A percentile compares a stretch with the other conserved stretches of the same genome.
These are phyloP conservation scores for Carollia perspicillata DNA, from an alignment of 2,113 vertebrate species.

Conservation along the genomic window DNA sequence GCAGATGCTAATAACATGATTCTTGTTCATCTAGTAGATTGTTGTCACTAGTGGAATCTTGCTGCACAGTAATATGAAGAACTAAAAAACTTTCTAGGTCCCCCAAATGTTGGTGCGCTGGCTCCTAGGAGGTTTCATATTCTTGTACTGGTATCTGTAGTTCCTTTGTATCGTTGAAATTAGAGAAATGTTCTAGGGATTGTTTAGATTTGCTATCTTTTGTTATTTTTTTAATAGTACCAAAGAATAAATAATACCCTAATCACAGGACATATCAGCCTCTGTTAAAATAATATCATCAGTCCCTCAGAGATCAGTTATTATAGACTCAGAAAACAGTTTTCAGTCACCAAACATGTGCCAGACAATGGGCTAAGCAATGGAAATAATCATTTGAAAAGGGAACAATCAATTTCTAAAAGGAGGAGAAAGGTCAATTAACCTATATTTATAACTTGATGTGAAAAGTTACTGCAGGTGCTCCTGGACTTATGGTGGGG, in stretches of 20 bases:
- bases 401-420: background rate
- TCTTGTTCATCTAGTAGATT: background rate
- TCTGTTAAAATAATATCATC: background rate
- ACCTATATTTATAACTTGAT: background rate
- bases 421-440: background rate
- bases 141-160: background rate
- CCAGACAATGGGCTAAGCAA: background rate
- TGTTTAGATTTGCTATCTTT: background rate
- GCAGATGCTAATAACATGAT: background rate
- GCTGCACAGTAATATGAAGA: background rate
- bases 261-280: background rate
- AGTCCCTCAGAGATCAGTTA: background rate
- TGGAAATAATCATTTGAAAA: background rate
- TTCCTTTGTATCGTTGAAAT: background rate
- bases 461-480: background rate
- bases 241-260: background rate
- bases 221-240: background rate
- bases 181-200: background rate
- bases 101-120: background rate
- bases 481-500: background rate
- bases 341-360: background rate
- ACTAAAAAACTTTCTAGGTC: background rate
- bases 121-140: background rate
- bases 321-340: background rate
- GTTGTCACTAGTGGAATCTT: background rate